A percentile compares a stretch with the other conserved stretches of the same genome.
Evolutionary conservation across 2,888 invertebrate genomes (phyloP).

Genomic region (Erynnis tages): DNA sequence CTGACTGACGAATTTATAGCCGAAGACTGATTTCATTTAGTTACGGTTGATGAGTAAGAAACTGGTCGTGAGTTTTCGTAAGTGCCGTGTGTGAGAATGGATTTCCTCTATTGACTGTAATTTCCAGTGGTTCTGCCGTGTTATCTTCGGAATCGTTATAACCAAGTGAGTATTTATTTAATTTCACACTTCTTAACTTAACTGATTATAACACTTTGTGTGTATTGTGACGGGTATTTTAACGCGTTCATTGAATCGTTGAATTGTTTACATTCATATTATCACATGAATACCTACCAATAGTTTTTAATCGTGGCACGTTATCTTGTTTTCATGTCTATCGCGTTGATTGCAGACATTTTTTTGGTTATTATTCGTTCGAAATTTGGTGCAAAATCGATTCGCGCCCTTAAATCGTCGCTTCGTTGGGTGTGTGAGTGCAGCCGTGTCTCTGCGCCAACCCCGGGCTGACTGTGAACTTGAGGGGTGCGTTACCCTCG

Average conservation of each 20-base stretch:
- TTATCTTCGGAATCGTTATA: conserved; percentile 51
- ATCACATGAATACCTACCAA: not conserved
- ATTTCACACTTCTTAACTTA: conserved; percentile 20
- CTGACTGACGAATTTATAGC: conserved; percentile 27
- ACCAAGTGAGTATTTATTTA: conserved; percentile 45
- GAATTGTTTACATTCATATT: not conserved
- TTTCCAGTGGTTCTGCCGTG: conserved; percentile 52
- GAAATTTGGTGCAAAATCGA: conserved; percentile 37
- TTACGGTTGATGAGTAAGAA: conserved; percentile 33
- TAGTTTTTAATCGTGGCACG: conserved; percentile 3
- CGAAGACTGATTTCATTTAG: conserved; percentile 28
- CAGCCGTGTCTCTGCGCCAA: conserved; percentile 42
- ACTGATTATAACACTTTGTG: not conserved
- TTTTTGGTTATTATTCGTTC: not conserved
- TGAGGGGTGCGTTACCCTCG: conserved; percentile 78
- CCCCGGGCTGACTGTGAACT: conserved; percentile 69
- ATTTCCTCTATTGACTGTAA: conserved; percentile 53
- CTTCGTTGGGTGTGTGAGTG: conserved; percentile 45
- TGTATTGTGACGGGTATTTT: not conserved
- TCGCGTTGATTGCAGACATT: not conserved
- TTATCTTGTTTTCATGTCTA: conserved; percentile 4
- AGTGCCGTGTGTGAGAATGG: conserved; percentile 66
- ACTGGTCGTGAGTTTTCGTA: conserved; percentile 38
- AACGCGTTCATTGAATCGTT: not conserved
- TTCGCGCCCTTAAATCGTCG: conserved; percentile 38